Evolutionary conservation across 1,140 invertebrate species (phyloP).

Genomic region (Hyles euphorbiae): DNA sequence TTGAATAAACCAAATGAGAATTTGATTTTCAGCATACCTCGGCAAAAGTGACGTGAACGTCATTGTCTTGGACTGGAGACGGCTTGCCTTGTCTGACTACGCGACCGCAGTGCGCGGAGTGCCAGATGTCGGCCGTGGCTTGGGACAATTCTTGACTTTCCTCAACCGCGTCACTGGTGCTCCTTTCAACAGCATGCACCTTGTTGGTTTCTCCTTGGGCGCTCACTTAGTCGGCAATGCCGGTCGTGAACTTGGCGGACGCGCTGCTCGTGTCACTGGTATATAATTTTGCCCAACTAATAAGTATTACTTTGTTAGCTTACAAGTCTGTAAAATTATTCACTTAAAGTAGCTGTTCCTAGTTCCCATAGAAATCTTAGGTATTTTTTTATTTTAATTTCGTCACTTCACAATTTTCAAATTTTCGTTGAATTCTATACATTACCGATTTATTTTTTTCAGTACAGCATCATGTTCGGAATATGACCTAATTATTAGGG

Average conservation of each 20-base stretch:
- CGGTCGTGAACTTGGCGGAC: constrained; percentile 41
- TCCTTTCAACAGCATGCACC: constrained; percentile 78
- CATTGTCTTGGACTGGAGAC: constrained; percentile 79
- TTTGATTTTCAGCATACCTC: constrained; percentile 36
- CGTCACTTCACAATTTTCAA: too few species aligned
- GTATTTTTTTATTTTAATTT: too few species aligned
- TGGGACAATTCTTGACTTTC: constrained; percentile 69
- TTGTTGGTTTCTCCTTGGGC: constrained; percentile 92
- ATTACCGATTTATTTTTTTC: too few species aligned
- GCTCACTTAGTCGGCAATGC: constrained; percentile 93
- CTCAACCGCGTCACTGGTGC: constrained; percentile 43
- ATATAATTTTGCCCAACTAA: background rate
- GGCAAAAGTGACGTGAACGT: constrained; percentile 74
- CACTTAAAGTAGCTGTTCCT: too few species aligned
- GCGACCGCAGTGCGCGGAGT: constrained; percentile 68
- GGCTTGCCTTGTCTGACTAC: constrained; percentile 68
- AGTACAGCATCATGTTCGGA: too few species aligned
- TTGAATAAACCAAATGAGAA: too few species aligned
- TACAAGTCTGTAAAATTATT: too few species aligned
- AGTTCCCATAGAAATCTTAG: too few species aligned
- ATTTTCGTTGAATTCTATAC: too few species aligned
- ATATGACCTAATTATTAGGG: too few species aligned
- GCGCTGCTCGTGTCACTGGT: constrained; percentile 38
- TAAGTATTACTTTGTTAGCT: constrained; percentile 52
- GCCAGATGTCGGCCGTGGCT: constrained; percentile 43